Evolutionary conservation across 2,113 vertebrate genomes (phyloP), one percentile per base, ranked within the genome.

Genomic region (Leiothrix lutea): DNA sequence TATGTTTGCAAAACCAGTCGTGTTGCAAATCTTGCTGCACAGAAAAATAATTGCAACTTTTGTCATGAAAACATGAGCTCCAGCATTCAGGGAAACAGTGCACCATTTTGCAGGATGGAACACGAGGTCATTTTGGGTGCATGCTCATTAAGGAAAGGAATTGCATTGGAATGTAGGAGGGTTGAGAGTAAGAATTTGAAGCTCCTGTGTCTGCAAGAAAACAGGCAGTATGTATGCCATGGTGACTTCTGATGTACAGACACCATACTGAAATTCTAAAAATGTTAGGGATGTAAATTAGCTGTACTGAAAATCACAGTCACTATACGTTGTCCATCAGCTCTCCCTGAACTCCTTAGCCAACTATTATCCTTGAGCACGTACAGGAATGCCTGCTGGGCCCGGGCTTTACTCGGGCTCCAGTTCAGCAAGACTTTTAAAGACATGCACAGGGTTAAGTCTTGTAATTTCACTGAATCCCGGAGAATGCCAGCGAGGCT

Each of bases 141-240:
- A 56, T 58, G 64, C 75, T 97, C 64, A 40, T 94, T 90, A 95
- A 84, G 67, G 92, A 92, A 82, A 90, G 90, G 88, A 86, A 95
- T 92, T 95, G 95, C 95, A 80, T 25, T 4, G 15, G 91, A 95
- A 92, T 90, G 88, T 78, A 74, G 91, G 73, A 97, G 86, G 72
- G 69, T 85, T 47, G 65, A 79, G 66, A 69, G 60, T 65, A 80
- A 92, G 92, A 80, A 93, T 86, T 42, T 0, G 1, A 80, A 94
- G 75, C 80, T 88, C 58, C 56, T 47, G 1, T 23, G 64, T 54
- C 72, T 94, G 75, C 75, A 91, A 80, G 75, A 60, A 93, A 88
- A 70, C 38, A 77, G 62, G 47, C 38, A 71, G 38, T 71, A 36
- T 33, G 33, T 92, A 28, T 62, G 53, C 28, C 50, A 40, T 5